A percentile compares a stretch with the other conserved stretches of the same genome.
Conservation (phyloP, 2,888 invertebrate genomes). For the Drosophila falleni region DNA sequence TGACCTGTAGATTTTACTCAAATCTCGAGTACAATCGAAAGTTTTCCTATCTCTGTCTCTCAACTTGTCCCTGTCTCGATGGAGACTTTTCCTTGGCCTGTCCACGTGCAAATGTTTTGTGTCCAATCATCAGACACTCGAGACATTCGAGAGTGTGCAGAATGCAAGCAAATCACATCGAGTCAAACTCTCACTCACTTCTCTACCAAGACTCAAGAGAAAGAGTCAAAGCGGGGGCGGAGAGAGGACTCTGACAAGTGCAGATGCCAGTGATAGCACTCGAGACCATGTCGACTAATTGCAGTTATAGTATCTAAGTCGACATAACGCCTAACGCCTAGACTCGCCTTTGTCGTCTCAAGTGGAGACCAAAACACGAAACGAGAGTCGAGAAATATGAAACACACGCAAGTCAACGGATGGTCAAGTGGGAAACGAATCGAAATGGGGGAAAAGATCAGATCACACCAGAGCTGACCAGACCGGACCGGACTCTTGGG, state of each 20-base stretch:
- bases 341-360: slow-evolving; percentile 39
- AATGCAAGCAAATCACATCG: slow-evolving; percentile 63
- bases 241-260: slow-evolving; percentile 28
- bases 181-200: slow-evolving; percentile 69
- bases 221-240: not conserved
- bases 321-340: slow-evolving; percentile 60
- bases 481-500: slow-evolving; percentile 37
- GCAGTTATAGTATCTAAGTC: slow-evolving; percentile 77
- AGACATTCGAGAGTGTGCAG: slow-evolving; percentile 63
- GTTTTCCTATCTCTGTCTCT: slow-evolving; percentile 43
- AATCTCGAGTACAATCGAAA: slow-evolving; percentile 65
- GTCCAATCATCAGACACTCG: slow-evolving; percentile 72
- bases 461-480: slow-evolving; percentile 4
- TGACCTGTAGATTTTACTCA: slow-evolving; percentile 40
- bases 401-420: slow-evolving; percentile 72
- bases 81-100: slow-evolving; percentile 35
- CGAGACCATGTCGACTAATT: slow-evolving; percentile 77
- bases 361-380: slow-evolving; percentile 49
- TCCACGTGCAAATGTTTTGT: slow-evolving; percentile 51
- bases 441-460: slow-evolving; percentile 1
- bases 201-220: slow-evolving; percentile 12
- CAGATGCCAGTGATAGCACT: slow-evolving; percentile 71
- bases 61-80: not conserved
- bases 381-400: slow-evolving; percentile 59
- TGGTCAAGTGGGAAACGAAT: slow-evolving; percentile 72